Percentiles rank a stretch among this genome's conserved stretches.
Conservation (phyloP, 2,113 vertebrate species). For the Cebidichthys violaceus region DNA sequence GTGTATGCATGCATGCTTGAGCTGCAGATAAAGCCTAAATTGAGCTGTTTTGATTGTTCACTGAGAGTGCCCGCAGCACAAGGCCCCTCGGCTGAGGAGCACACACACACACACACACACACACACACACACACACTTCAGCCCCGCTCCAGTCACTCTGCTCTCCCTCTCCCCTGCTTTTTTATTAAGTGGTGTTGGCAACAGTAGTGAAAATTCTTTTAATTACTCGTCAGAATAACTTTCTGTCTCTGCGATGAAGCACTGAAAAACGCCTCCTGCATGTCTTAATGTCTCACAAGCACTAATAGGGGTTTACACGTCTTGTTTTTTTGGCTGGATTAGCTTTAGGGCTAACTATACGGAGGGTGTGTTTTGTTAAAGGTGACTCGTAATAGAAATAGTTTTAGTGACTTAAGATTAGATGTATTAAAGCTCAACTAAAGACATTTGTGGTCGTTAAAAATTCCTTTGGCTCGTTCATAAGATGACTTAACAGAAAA, state of each 20-base stretch:
- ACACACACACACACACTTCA: constrained; percentile 46
- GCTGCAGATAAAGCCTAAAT: constrained; percentile 81
- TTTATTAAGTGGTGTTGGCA: constrained; percentile 81
- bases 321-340: constrained; percentile 40
- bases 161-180: constrained; percentile 60
- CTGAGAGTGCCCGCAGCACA: constrained; percentile 73
- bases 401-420: constrained; percentile 10
- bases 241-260: constrained; percentile 72
- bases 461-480: constrained; percentile 2
- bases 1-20: constrained; percentile 56
- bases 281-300: constrained; percentile 58
- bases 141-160: constrained; percentile 41
- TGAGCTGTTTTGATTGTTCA: constrained; percentile 84
- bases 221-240: constrained; percentile 83
- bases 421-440: neutral
- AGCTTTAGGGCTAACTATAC: constrained; percentile 53
- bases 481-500: neutral
- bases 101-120: constrained; percentile 52
- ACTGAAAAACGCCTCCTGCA: constrained; percentile 46
- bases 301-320: constrained; percentile 66
- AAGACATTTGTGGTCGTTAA: neutral
- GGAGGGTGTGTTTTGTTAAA: constrained; percentile 40
- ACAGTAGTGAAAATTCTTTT: constrained; percentile 81
- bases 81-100: constrained; percentile 69
- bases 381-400: constrained; percentile 27